phyloP scores from a whole-genome alignment of 30 jellyfish, hydroid and myxozoan genomes.

The Cassiopea andromeda region DNA sequence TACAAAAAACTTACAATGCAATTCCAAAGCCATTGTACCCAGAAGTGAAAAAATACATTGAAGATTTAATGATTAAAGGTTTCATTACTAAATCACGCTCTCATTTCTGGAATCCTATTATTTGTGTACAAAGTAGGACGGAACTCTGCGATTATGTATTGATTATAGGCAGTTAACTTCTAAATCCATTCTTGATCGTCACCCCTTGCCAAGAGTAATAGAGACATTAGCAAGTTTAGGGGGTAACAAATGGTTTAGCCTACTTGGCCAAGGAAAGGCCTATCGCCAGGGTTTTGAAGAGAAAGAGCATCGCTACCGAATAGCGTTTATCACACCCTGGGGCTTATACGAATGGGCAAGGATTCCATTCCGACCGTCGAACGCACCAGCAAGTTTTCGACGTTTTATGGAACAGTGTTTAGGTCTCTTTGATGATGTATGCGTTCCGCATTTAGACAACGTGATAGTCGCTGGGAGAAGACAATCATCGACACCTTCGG shows the following conservation, averaged over 20 bases:
- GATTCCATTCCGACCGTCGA: conserved; percentile 62
- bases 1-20: conserved; percentile 18
- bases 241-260: conserved; percentile 62
- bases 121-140: background rate
- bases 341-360: conserved; percentile 34
- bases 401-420: conserved; percentile 48
- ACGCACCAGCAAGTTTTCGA: conserved; percentile 72
- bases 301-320: conserved; percentile 37
- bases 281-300: conserved; percentile 75
- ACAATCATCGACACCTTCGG: too few relatives aligned
- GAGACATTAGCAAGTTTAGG: conserved; percentile 42
- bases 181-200: conserved; percentile 27
- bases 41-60: conserved; percentile 35
- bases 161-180: conserved; percentile 35
- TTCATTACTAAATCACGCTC: conserved; percentile 11
- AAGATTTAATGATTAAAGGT: conserved; percentile 19
- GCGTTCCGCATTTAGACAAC: conserved; percentile 13
- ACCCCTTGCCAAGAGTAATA: conserved; percentile 62
- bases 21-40: conserved; percentile 32
- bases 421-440: conserved; percentile 32
- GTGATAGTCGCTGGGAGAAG: background rate
- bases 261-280: conserved; percentile 66
- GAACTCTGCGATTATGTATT: conserved; percentile 43
- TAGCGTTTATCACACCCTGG: conserved; percentile 14
- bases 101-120: background rate